Evolutionary conservation across 2,888 invertebrate species (phyloP).

Genomic region (Uropetala carovei): DNA sequence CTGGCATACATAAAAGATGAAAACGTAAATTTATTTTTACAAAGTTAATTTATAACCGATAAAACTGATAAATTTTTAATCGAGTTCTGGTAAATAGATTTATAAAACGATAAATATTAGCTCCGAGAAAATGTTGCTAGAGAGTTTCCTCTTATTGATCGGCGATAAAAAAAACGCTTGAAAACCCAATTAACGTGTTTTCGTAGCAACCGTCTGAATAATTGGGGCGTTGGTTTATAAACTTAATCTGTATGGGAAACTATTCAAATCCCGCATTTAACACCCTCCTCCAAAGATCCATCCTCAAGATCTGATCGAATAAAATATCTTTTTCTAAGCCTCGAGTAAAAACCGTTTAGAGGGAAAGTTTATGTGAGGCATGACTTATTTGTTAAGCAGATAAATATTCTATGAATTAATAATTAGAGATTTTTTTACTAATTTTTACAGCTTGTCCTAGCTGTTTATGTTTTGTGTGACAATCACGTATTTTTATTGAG

Average conservation of each 20-base stretch:
- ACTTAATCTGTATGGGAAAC: background rate
- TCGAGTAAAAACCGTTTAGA: no score
- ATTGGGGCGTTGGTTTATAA: slow-evolving; percentile 11
- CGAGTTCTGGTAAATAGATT: background rate
- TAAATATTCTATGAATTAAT: no score
- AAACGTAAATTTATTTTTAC: slow-evolving; percentile 11
- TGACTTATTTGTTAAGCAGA: no score
- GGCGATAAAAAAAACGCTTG: background rate
- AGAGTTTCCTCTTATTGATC: background rate
- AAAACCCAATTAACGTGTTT: slow-evolving; percentile 33
- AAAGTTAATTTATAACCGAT: slow-evolving; percentile 2
- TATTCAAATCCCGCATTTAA: background rate
- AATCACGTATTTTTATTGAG: no score
- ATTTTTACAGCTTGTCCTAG: no score
- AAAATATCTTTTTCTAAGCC: no score
- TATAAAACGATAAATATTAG: slow-evolving; percentile 23
- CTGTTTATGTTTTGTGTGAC: no score
- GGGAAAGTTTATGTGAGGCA: no score
- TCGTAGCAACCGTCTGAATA: background rate
- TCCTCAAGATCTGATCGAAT: background rate
- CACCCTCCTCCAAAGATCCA: background rate
- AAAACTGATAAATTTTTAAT: slow-evolving; percentile 12
- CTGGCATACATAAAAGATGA: background rate
- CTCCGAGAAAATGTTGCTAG: background rate
- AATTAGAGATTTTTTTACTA: no score